A percentile compares a stretch with the other conserved stretches of the same genome.
These are phyloP conservation scores for Sceloporus tristichus DNA, from an alignment of 2,113 vertebrate species.

Conservation along the genomic window DNA sequence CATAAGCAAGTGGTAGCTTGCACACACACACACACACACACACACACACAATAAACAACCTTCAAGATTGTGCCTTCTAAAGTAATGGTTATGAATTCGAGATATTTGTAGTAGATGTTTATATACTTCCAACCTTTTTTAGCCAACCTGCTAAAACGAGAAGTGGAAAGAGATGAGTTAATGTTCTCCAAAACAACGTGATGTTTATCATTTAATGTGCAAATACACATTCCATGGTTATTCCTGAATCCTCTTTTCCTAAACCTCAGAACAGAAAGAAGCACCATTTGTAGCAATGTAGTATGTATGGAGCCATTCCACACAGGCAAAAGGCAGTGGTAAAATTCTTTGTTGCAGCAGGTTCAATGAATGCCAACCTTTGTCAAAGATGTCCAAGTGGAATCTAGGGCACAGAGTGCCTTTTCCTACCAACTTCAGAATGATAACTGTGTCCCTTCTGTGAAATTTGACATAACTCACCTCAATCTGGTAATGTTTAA, in stretches of 20 bases:
- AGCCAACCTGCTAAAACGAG: background rate
- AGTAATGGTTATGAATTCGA: too few relatives aligned
- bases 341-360: background rate
- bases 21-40: background rate
- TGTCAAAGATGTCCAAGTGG: background rate
- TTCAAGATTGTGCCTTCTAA: background rate
- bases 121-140: too few relatives aligned
- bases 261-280: background rate
- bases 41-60: background rate
- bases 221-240: background rate
- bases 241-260: background rate
- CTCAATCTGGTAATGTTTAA: background rate
- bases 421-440: background rate
- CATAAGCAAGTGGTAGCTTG: background rate
- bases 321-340: background rate
- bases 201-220: background rate
- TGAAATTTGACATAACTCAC: background rate
- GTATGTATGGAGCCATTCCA: background rate
- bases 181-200: background rate
- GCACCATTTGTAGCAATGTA: background rate
- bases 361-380: background rate
- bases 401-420: background rate
- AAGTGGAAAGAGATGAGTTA: background rate
- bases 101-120: too few relatives aligned
- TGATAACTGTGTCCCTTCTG: too few relatives aligned